phyloP scores from a whole-genome alignment of 2,113 vertebrate species.

The Prunella himalayana region DNA sequence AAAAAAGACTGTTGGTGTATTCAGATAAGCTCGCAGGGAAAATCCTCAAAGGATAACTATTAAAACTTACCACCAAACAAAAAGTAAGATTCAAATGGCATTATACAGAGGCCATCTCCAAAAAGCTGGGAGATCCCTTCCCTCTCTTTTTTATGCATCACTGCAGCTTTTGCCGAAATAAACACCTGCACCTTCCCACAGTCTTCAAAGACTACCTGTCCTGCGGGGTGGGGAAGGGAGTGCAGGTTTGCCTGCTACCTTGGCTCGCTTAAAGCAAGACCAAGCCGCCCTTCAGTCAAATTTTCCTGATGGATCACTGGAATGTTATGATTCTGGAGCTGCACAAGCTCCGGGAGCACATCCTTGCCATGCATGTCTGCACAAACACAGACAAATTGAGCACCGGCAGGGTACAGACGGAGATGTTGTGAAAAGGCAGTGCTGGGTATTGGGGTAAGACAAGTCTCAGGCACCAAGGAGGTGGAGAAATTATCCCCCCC shows the following conservation, averaged over 20 bases:
- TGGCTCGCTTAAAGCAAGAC: not conserved
- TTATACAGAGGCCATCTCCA: conserved; percentile 55
- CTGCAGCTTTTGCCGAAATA: not conserved
- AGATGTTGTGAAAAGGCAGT: conserved; percentile 37
- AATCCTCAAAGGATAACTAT: conserved; percentile 82
- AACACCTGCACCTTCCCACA: not conserved
- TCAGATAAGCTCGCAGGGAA: conserved; percentile 77
- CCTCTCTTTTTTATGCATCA: not conserved
- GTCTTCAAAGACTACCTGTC: not conserved
- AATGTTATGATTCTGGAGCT: not conserved
- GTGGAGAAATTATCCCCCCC: conserved; percentile 59
- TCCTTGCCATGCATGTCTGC: conserved; percentile 59
- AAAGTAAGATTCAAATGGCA: conserved; percentile 74
- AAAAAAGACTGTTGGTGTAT: conserved; percentile 83
- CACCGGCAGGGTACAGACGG: conserved; percentile 5
- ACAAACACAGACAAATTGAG: conserved; percentile 57
- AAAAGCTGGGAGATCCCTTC: conserved; percentile 53
- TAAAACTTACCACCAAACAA: conserved; percentile 81
- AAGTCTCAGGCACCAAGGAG: not conserved
- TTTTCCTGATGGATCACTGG: not conserved
- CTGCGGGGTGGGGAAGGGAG: not conserved
- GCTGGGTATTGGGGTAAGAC: conserved; percentile 15
- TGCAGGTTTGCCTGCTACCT: not conserved
- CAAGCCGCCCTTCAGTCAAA: not conserved
- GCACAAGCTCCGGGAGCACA: not conserved